These are phyloP conservation scores for Mormyrus lacerda DNA, from an alignment of 2,113 vertebrate genomes.

Conservation along the genomic window DNA sequence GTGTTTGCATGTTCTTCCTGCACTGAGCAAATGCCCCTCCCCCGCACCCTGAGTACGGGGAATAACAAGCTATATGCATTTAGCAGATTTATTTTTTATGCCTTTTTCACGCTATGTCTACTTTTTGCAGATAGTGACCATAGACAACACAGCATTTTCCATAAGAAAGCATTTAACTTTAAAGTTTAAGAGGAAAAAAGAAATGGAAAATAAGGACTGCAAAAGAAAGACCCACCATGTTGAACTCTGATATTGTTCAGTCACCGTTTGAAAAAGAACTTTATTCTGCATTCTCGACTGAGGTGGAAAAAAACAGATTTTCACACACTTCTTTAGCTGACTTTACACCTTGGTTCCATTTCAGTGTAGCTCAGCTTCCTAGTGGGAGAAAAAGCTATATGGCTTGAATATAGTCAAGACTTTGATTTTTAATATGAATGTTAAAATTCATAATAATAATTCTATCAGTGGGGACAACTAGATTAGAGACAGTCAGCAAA, in stretches of 20 bases:
- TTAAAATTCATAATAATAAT: conserved; percentile 7
- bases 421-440: neutral
- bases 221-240: neutral
- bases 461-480: neutral
- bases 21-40: neutral
- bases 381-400: neutral
- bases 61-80: neutral
- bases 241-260: neutral
- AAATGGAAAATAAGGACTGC: neutral
- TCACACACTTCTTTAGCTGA: neutral
- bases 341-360: neutral
- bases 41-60: neutral
- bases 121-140: neutral
- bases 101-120: neutral
- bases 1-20: neutral
- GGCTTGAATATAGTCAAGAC: neutral
- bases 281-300: neutral
- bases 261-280: neutral
- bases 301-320: neutral
- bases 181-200: neutral
- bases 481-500: neutral
- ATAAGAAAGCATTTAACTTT: neutral
- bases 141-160: neutral
- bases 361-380: neutral
- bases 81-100: neutral